A percentile compares a stretch with the other conserved stretches of the same genome.
Conservation (phyloP, 2,113 vertebrate genomes). For the Rhabdomys dilectus region DNA sequence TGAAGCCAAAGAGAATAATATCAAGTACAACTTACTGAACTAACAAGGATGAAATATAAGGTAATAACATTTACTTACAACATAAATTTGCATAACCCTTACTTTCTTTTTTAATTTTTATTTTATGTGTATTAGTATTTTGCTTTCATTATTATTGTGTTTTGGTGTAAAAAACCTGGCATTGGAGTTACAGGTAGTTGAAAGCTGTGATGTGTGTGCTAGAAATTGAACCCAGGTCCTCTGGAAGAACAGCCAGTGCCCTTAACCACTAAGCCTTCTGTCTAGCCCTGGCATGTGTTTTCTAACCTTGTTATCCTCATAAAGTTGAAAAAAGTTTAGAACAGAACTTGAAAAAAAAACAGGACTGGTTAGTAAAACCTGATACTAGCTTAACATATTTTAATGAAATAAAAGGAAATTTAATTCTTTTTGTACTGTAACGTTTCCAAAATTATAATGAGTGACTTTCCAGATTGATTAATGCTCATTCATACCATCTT, state of each 20-base stretch:
- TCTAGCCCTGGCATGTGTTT: background rate
- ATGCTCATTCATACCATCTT: background rate
- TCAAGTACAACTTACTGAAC: background rate
- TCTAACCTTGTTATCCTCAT: background rate
- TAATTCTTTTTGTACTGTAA: conserved; percentile 30
- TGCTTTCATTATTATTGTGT: background rate
- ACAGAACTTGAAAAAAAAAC: background rate
- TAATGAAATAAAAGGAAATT: background rate
- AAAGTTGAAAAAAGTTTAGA: background rate
- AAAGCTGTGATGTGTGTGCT: background rate
- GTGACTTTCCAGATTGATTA: background rate
- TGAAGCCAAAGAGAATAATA: background rate
- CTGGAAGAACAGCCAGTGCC: background rate
- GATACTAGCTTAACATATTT: conserved; percentile 5
- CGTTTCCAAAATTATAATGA: background rate
- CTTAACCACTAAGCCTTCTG: background rate
- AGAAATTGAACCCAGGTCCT: background rate
- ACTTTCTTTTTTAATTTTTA: background rate
- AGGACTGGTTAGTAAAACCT: background rate
- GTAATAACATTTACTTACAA: conserved; percentile 21
- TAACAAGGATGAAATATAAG: background rate
- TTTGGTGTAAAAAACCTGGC: background rate
- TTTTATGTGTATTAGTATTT: background rate
- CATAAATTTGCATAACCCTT: background rate
- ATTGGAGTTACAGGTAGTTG: background rate